Evolutionary conservation across 2,113 vertebrate species (phyloP), one percentile per base, ranked within the genome.

Genomic region (Buteo buteo): DNA sequence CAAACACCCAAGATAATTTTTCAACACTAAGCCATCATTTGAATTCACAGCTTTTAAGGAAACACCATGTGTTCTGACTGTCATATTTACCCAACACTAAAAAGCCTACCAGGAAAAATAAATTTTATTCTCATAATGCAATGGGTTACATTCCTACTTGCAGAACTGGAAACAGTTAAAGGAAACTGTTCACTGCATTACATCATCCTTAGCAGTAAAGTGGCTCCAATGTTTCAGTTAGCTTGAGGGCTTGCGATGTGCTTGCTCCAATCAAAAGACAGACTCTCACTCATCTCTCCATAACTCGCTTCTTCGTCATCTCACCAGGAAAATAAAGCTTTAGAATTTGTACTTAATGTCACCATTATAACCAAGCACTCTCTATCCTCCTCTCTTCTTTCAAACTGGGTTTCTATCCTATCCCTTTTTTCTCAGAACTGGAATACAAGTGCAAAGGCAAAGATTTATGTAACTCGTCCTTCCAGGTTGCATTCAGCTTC

Each of bases 11-110:
- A 79, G 66, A 91, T 82, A 19, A 50, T 94, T 95, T 94, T 86
- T 77, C 81, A 95, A 76, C 64, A 82, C 66, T 54, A 88, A 90
- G 44, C 74, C 62, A 88, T 91, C 81, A 88, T 88, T 69, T 73
- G 58, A 90, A 82, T 94, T 96, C 93, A 91, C 94, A 93, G 93
- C 71, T 95, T 95, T 90, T 92, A 85, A 96, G 90, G 76, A 95
- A 97, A 95, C 87, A 82, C 79, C 93, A 96, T 82, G 90, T 92
- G 87, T 82, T 95, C 86, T 24, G 9, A 87, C 86, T 90, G 87
- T 87, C 90, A 42, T 80, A 82, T 94, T 93, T 96, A 82, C 62
- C 66, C 93, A 94, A 93, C 66, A 73, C 29, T 73, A 80, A 90
- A 91, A 93, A 90, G 58, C 40, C 79, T 88, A 92, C 28, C 44